Base-by-base conservation (phyloP, 1,140 invertebrate species). In the Bradysia coprophila region DNA sequence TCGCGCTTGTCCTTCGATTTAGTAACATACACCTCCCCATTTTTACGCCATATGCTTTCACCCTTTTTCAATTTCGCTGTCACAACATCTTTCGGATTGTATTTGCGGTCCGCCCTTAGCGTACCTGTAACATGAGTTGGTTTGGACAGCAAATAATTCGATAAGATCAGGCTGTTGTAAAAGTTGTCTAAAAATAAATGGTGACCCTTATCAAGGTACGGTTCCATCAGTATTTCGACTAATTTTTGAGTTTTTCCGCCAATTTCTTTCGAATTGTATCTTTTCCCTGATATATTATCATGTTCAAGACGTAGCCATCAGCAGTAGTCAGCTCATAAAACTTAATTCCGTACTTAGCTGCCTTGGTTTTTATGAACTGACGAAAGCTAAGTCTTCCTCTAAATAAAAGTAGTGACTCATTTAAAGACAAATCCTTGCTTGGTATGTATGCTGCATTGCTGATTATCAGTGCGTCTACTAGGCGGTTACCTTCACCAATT, bases 1-100 rank as follows among this genome's bases (percentile, higher is more conserved):
- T 51, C 49, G 9, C 52, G 44, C 37, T 51, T 55, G 42, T 62
- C 56, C 21, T 48, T 51, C 55, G 56, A 61, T 38, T 57, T 57
- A 8, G 45, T 47, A 1, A 60, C 51, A 38, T 51, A 49, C 10
- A 53, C 48, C 3, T 51, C 42, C 10, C 45, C 43, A 13, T 51
- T 49, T 10, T 47, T 23, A 23, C 37, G 36, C 46, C 47, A 53
- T 20, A 49, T 36, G n/a, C 45, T 31, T 37, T 55, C 49, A 33
- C 48, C 49, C 45, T 43, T 55, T 41, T 51, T 53, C 6, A 55
- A 36, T 28, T 50, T 54, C 40, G 45, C 41, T 28, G 40, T 8
- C 15, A 42, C 45, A 24, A 43, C 21, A 23, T 48, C 41, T 42
- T 43, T 18, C 18, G 51, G 51, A 43, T 50, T 53, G 28, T 34